phyloP scores from a whole-genome alignment of 1,140 invertebrate genomes.

The Drosophila rhopaloa region DNA sequence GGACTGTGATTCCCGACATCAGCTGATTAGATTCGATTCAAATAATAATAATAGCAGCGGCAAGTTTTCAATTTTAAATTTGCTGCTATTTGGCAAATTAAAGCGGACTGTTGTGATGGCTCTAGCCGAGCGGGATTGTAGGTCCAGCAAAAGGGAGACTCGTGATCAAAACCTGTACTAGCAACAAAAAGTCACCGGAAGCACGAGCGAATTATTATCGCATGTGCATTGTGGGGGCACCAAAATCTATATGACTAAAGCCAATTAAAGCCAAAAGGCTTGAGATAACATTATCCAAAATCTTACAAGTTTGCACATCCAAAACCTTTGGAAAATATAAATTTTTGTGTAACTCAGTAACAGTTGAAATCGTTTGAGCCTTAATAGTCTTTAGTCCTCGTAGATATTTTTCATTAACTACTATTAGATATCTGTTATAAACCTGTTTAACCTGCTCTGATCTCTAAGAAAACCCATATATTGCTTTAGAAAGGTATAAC shows the following conservation, averaged over 20 bases:
- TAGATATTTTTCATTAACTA: neutral
- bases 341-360: neutral
- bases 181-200: neutral
- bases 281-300: neutral
- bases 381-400: too few relatives aligned
- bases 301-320: neutral
- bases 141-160: constrained; percentile 3
- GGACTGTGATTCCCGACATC: constrained; percentile 23
- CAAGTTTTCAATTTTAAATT: constrained; percentile 47
- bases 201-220: neutral
- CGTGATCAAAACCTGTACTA: constrained; percentile 11
- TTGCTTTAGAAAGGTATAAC: neutral
- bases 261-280: neutral
- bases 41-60: neutral
- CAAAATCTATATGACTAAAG: neutral
- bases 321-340: neutral
- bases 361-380: neutral
- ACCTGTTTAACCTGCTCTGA: neutral
- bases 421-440: neutral
- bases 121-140: neutral
- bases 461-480: neutral
- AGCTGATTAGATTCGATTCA: constrained; percentile 38
- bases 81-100: constrained; percentile 32
- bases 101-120: constrained; percentile 6
- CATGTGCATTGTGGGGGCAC: neutral